Evolutionary conservation across 2,113 vertebrate genomes (phyloP), one percentile per base, ranked within the genome.

Genomic region (Ranitomeya variabilis): DNA sequence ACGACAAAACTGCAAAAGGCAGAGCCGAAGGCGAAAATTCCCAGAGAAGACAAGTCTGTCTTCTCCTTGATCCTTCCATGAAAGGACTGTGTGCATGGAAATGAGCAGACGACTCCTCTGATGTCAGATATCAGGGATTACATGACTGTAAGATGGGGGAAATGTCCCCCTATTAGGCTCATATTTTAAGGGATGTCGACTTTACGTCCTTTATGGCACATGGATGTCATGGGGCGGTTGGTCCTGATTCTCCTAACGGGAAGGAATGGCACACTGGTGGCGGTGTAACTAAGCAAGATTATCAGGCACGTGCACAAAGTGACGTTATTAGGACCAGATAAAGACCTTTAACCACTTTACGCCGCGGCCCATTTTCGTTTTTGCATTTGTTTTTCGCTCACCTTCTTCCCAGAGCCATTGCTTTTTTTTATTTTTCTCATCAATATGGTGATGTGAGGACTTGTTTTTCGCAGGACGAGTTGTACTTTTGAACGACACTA

Each of bases 11-110:
- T 80, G 66, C 62, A 73, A 55, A 31, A 71, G 66, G 54, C 54
- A 57, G 15, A 64, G 86, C 86, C 64, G n/a, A 31, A 71, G 86
- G 86, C 86, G 19, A 66, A 31, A 59, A 71, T 69, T 78, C 74
- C 23, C 54, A 14, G 73, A 78, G 26, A 54, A 86, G 64, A 31
- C 73, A 62, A 12, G 55, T 37, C 64, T 87, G 69, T 80, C 60
- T 80, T 80, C 45, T 54, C 9, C 9, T 1, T 19, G 21, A 80
- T 54, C 76, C 45, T 19, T 37, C n/a, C 31, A 60, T 71, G 19
- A 26, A 67, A 62, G n/a, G n/a, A 45, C 15, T 60, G 77, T 51
- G 9, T 82, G 66, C 86, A 73, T 51, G n/a, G 67, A 73, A 73
- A 81, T 81, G 54, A 31, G 62, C 52, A 64, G 85, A 31, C 62